Conservation (phyloP, 2,888 invertebrate genomes). For the Cephalotes varians region DNA sequence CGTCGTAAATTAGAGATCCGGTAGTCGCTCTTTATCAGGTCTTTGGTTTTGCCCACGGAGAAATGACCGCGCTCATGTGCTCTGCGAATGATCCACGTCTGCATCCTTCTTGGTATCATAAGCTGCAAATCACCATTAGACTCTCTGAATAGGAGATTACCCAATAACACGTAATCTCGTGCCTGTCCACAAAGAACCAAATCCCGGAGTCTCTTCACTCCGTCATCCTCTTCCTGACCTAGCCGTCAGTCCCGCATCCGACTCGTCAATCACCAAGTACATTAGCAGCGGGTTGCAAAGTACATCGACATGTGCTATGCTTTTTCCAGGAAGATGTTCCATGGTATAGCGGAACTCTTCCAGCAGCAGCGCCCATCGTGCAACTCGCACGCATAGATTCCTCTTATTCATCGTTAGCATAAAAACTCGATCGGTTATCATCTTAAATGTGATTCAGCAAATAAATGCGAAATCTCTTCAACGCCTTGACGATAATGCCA, state of each 20-base stretch:
- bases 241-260: not conserved
- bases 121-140: slow-evolving; percentile 16
- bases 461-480: slow-evolving; percentile 71
- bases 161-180: slow-evolving; percentile 24
- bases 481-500: slow-evolving; percentile 69
- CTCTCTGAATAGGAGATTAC: slow-evolving; percentile 33
- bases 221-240: slow-evolving; percentile 20
- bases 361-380: not conserved
- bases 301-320: slow-evolving; percentile 67
- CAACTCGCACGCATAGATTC: slow-evolving; percentile 12
- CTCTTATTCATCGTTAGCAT: slow-evolving; percentile 29
- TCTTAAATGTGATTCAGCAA: too few relatives aligned
- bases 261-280: slow-evolving; percentile 10
- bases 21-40: slow-evolving; percentile 1
- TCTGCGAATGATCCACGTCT: not conserved
- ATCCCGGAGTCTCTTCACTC: not conserved
- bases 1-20: not conserved
- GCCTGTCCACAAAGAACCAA: not conserved
- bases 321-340: slow-evolving; percentile 29
- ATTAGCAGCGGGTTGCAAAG: slow-evolving; percentile 57
- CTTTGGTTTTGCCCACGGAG: not conserved
- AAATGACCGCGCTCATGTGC: slow-evolving; percentile 28
- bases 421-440: too few relatives aligned
- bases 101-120: slow-evolving; percentile 19
- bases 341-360: slow-evolving; percentile 44